phyloP scores from a whole-genome alignment of 2,888 invertebrate genomes.

The Arctia plantaginis region DNA sequence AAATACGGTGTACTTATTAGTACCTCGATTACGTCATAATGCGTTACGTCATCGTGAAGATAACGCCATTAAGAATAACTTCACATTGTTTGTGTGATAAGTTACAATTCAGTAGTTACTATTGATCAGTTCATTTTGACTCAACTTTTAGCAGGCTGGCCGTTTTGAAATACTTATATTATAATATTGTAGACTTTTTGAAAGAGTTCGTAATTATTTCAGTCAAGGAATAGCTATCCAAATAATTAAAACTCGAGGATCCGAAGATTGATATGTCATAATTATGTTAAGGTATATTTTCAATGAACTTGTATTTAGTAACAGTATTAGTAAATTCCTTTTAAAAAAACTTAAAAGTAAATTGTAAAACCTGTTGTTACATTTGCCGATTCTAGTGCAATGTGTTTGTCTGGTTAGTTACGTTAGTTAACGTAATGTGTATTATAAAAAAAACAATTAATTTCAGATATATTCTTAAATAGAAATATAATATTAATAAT shows the following conservation, averaged over 20 bases:
- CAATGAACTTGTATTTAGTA: background rate
- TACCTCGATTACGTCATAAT: background rate
- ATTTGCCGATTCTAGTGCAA: background rate
- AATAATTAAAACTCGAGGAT: conserved; percentile 64
- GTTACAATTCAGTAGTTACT: background rate
- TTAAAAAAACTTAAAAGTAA: no score
- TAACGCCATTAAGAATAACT: background rate
- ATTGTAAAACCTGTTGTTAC: background rate
- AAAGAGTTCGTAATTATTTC: conserved; percentile 59
- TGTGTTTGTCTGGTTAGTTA: background rate
- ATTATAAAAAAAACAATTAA: background rate
- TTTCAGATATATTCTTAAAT: background rate
- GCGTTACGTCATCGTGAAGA: background rate
- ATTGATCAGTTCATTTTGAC: background rate
- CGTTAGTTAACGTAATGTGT: background rate
- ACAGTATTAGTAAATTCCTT: background rate
- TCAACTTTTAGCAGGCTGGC: background rate
- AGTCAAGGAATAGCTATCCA: conserved; percentile 75
- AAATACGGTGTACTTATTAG: background rate
- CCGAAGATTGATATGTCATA: conserved; percentile 55
- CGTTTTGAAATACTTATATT: background rate
- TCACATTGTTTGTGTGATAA: background rate
- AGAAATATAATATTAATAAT: background rate
- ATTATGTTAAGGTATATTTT: conserved; percentile 28
- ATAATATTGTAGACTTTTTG: conserved; percentile 14